These are phyloP conservation scores for Neomorphus geoffroyi DNA, from an alignment of 2,797 vertebrate species.

Conservation along the genomic window DNA sequence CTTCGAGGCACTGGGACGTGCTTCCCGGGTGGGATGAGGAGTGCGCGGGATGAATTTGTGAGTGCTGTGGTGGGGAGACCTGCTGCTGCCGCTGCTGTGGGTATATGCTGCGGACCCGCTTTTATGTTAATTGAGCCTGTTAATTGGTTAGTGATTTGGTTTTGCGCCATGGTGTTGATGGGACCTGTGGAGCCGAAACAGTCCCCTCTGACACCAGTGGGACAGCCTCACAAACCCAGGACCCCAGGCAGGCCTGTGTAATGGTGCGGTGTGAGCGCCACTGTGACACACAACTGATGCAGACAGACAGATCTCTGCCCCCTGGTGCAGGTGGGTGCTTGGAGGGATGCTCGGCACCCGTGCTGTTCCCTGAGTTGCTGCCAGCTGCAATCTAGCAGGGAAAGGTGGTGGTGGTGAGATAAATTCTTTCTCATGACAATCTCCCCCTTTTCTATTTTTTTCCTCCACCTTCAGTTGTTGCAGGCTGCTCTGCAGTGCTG, in stretches of 20 bases:
- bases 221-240: neutral
- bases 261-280: accelerated
- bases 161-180: neutral
- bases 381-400: neutral
- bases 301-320: neutral
- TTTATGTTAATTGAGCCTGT: neutral
- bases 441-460: too few relatives aligned
- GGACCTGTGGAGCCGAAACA: neutral
- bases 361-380: neutral
- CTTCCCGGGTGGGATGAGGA: neutral
- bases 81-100: neutral
- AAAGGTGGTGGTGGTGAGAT: too few relatives aligned
- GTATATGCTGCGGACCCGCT: neutral
- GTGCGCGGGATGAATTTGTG: neutral
- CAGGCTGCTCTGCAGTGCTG: neutral
- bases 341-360: neutral
- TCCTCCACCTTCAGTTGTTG: neutral
- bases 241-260: neutral
- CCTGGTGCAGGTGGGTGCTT: accelerated
- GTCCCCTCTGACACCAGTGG: neutral
- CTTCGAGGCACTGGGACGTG: neutral
- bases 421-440: neutral
- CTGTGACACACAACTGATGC: accelerated
- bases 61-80: neutral
- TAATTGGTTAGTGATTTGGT: neutral